Conservation (phyloP, 2,797 vertebrate species). For the Eospalax fontanierii region DNA sequence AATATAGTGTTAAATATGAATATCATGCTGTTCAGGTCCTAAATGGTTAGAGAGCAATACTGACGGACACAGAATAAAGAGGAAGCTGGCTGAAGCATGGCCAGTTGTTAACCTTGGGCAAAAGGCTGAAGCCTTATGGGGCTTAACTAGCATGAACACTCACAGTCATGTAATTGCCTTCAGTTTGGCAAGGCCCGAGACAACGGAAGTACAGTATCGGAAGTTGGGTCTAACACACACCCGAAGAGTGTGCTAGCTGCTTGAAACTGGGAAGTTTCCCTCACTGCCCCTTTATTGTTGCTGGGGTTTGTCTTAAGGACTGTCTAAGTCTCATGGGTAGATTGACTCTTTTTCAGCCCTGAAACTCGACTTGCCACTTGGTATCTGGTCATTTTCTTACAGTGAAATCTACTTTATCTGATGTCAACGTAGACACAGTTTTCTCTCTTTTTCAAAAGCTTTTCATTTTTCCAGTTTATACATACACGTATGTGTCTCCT, state of each 20-base stretch:
- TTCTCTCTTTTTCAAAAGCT: background rate
- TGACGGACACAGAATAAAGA: background rate
- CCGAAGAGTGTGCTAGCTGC: background rate
- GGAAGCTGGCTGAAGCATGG: background rate
- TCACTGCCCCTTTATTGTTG: background rate
- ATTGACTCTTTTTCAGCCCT: background rate
- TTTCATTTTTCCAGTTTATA: background rate
- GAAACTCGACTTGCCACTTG: background rate
- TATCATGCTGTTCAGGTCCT: background rate
- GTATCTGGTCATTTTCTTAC: background rate
- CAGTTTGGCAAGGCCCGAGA: conserved; percentile 2
- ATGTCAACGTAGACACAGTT: too few species aligned
- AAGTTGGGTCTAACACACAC: background rate
- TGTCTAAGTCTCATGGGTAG: background rate
- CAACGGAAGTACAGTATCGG: background rate
- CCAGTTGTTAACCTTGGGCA: background rate
- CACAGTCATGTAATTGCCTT: background rate
- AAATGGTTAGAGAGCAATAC: background rate
- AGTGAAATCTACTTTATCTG: background rate
- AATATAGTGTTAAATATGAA: background rate
- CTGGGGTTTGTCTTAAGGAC: background rate
- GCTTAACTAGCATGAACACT: background rate
- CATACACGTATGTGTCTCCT: background rate
- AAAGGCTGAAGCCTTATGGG: background rate
- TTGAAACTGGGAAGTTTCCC: background rate